These are phyloP conservation scores for Melitaea cinxia DNA, from an alignment of 1,140 invertebrate species.

Conservation along the genomic window DNA sequence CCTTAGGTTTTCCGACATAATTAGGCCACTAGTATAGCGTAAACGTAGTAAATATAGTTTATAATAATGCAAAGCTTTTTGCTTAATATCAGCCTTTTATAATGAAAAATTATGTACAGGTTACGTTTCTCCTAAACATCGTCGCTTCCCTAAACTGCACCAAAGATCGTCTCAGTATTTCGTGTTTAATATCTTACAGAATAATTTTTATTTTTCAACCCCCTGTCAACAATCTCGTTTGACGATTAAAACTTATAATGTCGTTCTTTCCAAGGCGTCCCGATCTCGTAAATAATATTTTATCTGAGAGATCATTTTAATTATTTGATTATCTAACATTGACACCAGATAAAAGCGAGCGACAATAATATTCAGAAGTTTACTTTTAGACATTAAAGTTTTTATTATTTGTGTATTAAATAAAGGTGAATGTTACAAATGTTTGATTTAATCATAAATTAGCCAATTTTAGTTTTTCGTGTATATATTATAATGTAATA, in stretches of 20 bases:
- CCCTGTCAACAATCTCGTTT: no score
- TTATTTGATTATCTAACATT: background rate
- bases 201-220: background rate
- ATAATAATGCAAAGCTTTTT: no score
- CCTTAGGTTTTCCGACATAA: background rate
- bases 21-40: background rate
- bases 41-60: no score
- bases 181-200: slow-evolving; percentile 1
- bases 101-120: no score
- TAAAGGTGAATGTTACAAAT: slow-evolving; percentile 65
- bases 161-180: slow-evolving; percentile 10
- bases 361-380: slow-evolving; percentile 5
- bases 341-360: background rate
- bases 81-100: no score
- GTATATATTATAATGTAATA: slow-evolving; percentile 57
- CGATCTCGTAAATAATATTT: background rate
- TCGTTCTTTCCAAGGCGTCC: no score
- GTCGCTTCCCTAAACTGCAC: background rate
- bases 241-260: no score
- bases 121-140: background rate
- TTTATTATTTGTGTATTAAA: slow-evolving; percentile 36
- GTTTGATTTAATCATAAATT: slow-evolving; percentile 46
- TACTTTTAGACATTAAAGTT: background rate
- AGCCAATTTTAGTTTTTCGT: slow-evolving; percentile 55
- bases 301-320: background rate